A percentile compares a stretch with the other conserved stretches of the same genome.
These are phyloP conservation scores for Cyclargus thomasi DNA, from an alignment of 1,140 invertebrate species.

Conservation along the genomic window DNA sequence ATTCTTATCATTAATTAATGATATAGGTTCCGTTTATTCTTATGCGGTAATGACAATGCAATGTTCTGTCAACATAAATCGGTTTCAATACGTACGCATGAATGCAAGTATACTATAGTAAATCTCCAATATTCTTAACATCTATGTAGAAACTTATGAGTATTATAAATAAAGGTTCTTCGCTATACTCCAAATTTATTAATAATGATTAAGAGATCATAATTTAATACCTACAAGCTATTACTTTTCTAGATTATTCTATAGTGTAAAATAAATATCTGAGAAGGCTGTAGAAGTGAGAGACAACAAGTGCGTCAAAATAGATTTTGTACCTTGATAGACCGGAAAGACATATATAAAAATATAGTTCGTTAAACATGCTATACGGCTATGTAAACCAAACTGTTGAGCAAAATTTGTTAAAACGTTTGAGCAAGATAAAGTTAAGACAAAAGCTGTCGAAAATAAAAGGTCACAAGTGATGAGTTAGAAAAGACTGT, in stretches of 20 bases:
- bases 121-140: conserved; percentile 19
- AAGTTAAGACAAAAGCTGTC: conserved; percentile 53
- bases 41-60: neutral
- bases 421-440: conserved; percentile 68
- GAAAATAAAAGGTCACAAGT: conserved; percentile 34
- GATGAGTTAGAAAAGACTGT: conserved; percentile 33
- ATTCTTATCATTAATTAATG: neutral
- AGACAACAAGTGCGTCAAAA: conserved; percentile 36
- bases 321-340: conserved; percentile 26
- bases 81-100: neutral
- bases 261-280: conserved; percentile 50
- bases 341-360: conserved; percentile 19
- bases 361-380: conserved; percentile 16
- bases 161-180: conserved; percentile 71
- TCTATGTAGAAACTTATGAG: conserved; percentile 70
- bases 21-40: neutral
- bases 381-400: conserved; percentile 30
- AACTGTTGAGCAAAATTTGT: conserved; percentile 69
- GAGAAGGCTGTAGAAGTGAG: conserved; percentile 39
- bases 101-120: neutral
- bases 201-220: conserved; percentile 75
- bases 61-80: neutral
- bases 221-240: conserved; percentile 66
- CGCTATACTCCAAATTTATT: conserved; percentile 66
- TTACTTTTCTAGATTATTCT: conserved; percentile 65